Conservation (phyloP, 2,797 vertebrate species). For the Sphenodon punctatus region DNA sequence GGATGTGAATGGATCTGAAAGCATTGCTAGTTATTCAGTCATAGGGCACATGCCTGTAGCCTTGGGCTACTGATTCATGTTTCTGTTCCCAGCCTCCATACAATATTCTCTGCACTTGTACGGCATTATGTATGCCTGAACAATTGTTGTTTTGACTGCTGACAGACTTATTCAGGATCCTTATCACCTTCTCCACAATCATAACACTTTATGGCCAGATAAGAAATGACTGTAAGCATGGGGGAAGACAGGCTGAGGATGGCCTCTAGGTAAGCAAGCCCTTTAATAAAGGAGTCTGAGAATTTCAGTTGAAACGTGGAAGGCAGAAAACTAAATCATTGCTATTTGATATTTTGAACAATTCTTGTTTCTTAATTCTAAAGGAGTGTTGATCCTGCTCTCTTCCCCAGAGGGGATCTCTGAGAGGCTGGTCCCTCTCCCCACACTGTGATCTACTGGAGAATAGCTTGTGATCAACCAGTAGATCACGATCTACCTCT, state of each 20-base stretch:
- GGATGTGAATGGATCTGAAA: not conserved
- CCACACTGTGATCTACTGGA: no score
- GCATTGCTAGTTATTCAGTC: conserved; percentile 23
- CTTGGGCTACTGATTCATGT: conserved; percentile 22
- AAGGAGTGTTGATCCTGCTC: no score
- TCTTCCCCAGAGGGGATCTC: no score
- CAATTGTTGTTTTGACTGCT: conserved; percentile 3
- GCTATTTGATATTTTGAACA: not conserved
- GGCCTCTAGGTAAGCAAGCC: conserved; percentile 12
- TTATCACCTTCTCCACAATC: conserved; percentile 27
- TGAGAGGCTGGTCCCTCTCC: no score
- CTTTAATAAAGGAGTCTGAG: not conserved
- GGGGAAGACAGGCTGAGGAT: not conserved
- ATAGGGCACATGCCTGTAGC: not conserved
- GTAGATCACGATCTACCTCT: no score
- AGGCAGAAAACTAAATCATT: not conserved
- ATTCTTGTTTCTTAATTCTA: no score
- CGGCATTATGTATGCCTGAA: rapidly evolving
- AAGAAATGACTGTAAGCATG: not conserved
- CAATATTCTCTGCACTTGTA: not conserved
- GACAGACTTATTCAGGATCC: not conserved
- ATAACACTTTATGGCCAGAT: conserved; percentile 27
- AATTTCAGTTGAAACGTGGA: not conserved
- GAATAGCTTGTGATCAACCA: no score
- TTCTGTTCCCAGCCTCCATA: not conserved